Percentiles rank a stretch among this genome's conserved stretches.
Evolutionary conservation across 2,888 invertebrate genomes (phyloP).

Genomic region (Anoncus sp.): DNA sequence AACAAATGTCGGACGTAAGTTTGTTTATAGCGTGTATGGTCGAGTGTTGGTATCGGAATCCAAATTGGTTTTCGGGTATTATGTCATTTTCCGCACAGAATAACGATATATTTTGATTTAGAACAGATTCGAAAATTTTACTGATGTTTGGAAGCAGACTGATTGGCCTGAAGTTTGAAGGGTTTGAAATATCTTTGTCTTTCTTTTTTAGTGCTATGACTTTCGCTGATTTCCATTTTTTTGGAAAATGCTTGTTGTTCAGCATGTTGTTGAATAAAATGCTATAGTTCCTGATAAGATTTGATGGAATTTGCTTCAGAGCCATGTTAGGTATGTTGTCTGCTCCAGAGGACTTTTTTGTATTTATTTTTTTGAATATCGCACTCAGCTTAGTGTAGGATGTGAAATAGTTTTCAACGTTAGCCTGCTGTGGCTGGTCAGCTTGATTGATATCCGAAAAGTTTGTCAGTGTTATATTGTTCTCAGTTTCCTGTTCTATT

Average conservation of each 20-base stretch:
- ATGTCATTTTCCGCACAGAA: slow-evolving; percentile 55
- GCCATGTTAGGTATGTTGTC: slow-evolving; percentile 42
- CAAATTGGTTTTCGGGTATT: slow-evolving; percentile 68
- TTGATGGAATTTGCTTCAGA: slow-evolving; percentile 45
- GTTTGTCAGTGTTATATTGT: too few relatives aligned
- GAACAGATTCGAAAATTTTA: slow-evolving; percentile 67
- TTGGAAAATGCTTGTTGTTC: slow-evolving; percentile 72
- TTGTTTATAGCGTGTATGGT: slow-evolving; percentile 47
- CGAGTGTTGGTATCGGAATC: slow-evolving; percentile 64
- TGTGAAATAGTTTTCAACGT: slow-evolving; percentile 18
- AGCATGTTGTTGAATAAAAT: slow-evolving; percentile 59
- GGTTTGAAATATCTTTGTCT: slow-evolving; percentile 51
- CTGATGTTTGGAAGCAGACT: slow-evolving; percentile 69
- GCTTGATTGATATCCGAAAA: too few relatives aligned
- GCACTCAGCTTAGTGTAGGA: neutral
- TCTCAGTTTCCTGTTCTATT: too few relatives aligned
- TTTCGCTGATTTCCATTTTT: slow-evolving; percentile 66
- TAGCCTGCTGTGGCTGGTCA: neutral
- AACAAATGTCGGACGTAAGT: slow-evolving; percentile 56
- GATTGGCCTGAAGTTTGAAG: slow-evolving; percentile 66
- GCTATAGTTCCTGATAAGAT: slow-evolving; percentile 11
- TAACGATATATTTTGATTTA: slow-evolving; percentile 57
- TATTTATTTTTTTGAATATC: slow-evolving; percentile 44
- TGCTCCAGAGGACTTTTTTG: slow-evolving; percentile 51
- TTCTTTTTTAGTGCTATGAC: slow-evolving; percentile 64